Base-by-base conservation (phyloP, 2,113 vertebrate genomes). In the Macaca nemestrina region DNA sequence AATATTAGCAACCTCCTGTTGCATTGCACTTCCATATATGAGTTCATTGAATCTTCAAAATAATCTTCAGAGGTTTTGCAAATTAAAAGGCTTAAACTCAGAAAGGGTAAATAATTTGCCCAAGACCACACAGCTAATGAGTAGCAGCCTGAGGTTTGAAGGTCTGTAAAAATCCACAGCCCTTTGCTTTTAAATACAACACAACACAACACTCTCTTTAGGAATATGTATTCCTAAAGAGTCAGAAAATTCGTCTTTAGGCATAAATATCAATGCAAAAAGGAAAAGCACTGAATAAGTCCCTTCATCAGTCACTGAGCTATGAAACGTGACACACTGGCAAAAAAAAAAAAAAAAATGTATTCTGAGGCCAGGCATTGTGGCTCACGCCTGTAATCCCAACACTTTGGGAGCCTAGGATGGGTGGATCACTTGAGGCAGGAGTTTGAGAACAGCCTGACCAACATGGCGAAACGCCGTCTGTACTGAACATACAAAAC, bases 1-100 rank as follows among this genome's bases (percentile, higher is more conserved):
- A 95, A 79, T 91, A 67, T 92, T 61, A 94, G 43, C 52, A 97
- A 85, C 30, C 30, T 82, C 88, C 79, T 68, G 25, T 85, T 73
- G 59, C 78, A 27, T 83, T 95, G 84, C 10, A 76, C 23, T 92
- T 96, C 90, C 3, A 75, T 30, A 61, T 16, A 70, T 70, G 43
- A 43, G 30, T 40, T 89, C 43, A 94, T 76, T 95, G 76, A 78
- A 73, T 94, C 40, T 40, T 95, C n/a, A 90, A 4, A 90, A 70
- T 61, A 95, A 61, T 61, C 35, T 16, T 35, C 38, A 43, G 59
- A 52, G 14, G 3, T 23, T 85, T 96, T 79, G 8, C 55, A 92
- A 89, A 96, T 70, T 88, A 87, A 80, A 92, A 94, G n/a, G 6
- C 6, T 88, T 45, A 88, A 85, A 78, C 23, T 87, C 16, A 61